phyloP scores from a whole-genome alignment of 2,888 invertebrate genomes.

The Biston betularia region DNA sequence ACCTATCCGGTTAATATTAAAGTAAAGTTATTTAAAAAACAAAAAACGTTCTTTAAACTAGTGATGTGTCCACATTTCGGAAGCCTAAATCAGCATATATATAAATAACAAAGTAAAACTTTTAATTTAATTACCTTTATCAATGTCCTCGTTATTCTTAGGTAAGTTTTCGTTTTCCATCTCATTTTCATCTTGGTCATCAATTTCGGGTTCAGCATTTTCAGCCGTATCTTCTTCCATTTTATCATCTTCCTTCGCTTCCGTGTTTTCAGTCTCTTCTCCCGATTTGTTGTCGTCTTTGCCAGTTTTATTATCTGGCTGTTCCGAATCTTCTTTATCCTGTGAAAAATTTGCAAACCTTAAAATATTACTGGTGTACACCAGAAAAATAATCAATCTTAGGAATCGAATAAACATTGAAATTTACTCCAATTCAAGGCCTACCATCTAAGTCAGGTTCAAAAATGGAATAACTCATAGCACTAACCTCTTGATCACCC shows the following conservation, averaged over 20 bases:
- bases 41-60: no score
- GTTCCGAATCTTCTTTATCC: slow-evolving; percentile 53
- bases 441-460: no score
- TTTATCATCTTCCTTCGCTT: slow-evolving; percentile 53
- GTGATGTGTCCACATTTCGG: no score
- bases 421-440: no score
- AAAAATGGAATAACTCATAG: no score
- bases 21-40: no score
- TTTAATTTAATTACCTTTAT: slow-evolving; percentile 18
- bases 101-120: neutral
- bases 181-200: slow-evolving; percentile 58
- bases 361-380: no score
- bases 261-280: slow-evolving; percentile 45
- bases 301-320: slow-evolving; percentile 44
- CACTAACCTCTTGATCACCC: slow-evolving; percentile 45
- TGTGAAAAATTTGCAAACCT: slow-evolving; percentile 33
- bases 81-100: no score
- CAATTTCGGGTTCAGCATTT: slow-evolving; percentile 45
- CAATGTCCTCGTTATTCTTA: slow-evolving; percentile 70
- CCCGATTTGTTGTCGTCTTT: slow-evolving; percentile 52
- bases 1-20: no score
- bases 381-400: no score
- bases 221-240: slow-evolving; percentile 21
- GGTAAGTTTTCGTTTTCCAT: slow-evolving; percentile 63
- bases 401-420: no score